phyloP scores from a whole-genome alignment of 1,140 invertebrate species.

The Pogonus chalceus region DNA sequence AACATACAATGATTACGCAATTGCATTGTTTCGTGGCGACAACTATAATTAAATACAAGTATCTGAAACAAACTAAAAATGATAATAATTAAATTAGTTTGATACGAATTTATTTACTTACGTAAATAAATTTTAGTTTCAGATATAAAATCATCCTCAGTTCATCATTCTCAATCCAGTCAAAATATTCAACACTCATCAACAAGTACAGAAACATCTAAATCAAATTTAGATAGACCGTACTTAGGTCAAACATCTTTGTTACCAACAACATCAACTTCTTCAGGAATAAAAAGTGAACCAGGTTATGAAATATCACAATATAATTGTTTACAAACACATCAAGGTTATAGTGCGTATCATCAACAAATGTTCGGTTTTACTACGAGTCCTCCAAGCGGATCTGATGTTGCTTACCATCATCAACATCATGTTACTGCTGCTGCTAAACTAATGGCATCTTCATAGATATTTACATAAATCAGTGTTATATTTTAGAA shows the following conservation, averaged over 20 bases:
- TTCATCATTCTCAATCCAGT: conserved; percentile 19
- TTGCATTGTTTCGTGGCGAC: too few relatives aligned
- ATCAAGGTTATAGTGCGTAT: conserved; percentile 30
- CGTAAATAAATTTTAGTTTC: conserved; percentile 25
- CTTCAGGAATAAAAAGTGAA: conserved; percentile 31
- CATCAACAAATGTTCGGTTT: conserved; percentile 33
- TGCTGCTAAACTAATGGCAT: conserved; percentile 66
- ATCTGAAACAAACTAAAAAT: too few relatives aligned
- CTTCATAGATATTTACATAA: conserved; percentile 56
- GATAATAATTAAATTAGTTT: too few relatives aligned
- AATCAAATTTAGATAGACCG: conserved; percentile 29
- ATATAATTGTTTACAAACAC: conserved; percentile 30
- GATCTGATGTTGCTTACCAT: conserved; percentile 46
- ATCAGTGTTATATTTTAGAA: too few relatives aligned
- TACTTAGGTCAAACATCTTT: conserved; percentile 42
- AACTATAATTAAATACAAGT: too few relatives aligned
- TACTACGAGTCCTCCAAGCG: conserved; percentile 20
- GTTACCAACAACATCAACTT: conserved; percentile 25
- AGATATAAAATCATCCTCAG: conserved; percentile 29
- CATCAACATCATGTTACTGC: conserved; percentile 73
- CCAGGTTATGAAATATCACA: conserved; percentile 26
- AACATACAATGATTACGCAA: too few relatives aligned
- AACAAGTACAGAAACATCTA: conserved; percentile 10
- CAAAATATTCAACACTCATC: conserved; percentile 21
- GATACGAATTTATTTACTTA: background rate